Evolutionary conservation across 2,113 vertebrate genomes (phyloP).

Genomic region (Pipra filicauda): DNA sequence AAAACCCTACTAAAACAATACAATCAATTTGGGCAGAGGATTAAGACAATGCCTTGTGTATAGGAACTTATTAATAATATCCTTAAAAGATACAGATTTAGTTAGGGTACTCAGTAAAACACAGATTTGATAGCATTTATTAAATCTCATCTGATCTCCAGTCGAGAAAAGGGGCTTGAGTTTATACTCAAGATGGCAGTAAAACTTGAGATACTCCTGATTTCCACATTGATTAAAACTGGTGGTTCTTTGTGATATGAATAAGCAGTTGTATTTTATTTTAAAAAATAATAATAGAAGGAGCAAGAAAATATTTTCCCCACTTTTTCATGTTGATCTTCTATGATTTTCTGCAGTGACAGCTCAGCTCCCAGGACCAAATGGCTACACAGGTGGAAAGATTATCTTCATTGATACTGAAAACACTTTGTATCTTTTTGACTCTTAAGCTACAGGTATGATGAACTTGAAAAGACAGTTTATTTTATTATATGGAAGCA

Average conservation of each 20-base stretch:
- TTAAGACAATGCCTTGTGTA: background rate
- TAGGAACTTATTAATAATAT: background rate
- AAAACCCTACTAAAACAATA: background rate
- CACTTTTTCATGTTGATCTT: slow-evolving; percentile 8
- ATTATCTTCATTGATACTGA: slow-evolving; percentile 97
- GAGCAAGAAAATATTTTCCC: background rate
- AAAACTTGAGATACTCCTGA: background rate
- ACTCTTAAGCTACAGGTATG: background rate
- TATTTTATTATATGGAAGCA: background rate
- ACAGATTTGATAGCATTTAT: background rate
- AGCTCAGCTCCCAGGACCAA: slow-evolving; percentile 90
- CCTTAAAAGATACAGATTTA: background rate
- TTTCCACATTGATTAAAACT: slow-evolving; percentile 16
- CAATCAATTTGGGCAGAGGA: background rate
- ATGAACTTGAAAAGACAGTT: background rate
- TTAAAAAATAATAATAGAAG: background rate
- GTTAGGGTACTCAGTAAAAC: background rate
- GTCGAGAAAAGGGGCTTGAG: background rate
- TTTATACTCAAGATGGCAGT: background rate
- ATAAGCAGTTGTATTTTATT: background rate
- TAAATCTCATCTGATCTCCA: background rate
- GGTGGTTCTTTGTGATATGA: background rate
- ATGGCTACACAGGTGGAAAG: slow-evolving; percentile 92
- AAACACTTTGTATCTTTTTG: slow-evolving; percentile 96
- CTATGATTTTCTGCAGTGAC: slow-evolving; percentile 79